These are phyloP conservation scores for Aleadryas rufinucha DNA, from an alignment of 2,113 vertebrate genomes.

Conservation along the genomic window DNA sequence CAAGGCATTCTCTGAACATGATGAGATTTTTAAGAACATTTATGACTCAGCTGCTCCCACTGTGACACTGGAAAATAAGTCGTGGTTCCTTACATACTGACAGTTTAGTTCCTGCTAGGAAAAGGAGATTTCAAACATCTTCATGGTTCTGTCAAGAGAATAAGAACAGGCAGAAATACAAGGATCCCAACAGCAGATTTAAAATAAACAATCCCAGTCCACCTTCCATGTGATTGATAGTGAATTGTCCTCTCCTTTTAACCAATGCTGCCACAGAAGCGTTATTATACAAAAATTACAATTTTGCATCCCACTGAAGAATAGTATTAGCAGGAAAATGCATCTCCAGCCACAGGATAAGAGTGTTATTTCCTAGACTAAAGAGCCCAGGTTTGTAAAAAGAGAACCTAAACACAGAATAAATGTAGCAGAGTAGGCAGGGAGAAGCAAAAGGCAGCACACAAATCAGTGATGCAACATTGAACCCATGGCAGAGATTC, in stretches of 20 bases:
- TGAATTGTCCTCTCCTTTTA: background rate
- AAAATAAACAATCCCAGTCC: background rate
- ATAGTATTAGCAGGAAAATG: background rate
- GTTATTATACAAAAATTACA: background rate
- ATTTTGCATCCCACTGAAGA: background rate
- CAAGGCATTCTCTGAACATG: background rate
- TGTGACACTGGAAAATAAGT: background rate
- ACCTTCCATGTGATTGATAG: background rate
- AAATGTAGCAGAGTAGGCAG: background rate
- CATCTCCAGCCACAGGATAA: background rate
- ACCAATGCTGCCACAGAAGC: background rate
- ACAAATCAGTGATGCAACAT: background rate
- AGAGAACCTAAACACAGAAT: background rate
- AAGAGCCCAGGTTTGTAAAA: background rate
- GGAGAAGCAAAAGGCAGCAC: accelerated
- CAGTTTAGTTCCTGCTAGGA: background rate
- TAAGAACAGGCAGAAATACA: background rate
- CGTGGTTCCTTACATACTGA: background rate
- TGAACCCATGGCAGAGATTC: accelerated
- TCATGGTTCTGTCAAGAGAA: background rate
- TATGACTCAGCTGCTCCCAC: background rate
- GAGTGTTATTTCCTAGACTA: background rate
- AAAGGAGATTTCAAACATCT: background rate
- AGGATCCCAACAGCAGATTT: background rate
- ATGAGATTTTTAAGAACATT: background rate